These are phyloP conservation scores for Byasa hedistus DNA, from an alignment of 2,888 invertebrate species.

Conservation along the genomic window DNA sequence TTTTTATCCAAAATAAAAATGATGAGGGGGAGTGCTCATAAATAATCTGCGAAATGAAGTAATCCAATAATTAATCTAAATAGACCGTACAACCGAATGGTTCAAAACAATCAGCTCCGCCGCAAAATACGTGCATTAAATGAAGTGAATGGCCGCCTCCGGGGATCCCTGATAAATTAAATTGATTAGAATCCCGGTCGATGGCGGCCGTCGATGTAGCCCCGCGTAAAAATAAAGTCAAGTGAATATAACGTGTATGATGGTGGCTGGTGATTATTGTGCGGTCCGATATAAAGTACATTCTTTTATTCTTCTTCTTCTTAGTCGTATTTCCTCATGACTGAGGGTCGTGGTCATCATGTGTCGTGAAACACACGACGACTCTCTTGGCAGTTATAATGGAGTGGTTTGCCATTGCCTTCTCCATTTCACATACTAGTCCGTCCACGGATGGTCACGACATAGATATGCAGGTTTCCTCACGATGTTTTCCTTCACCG, in stretches of 20 bases:
- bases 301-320: constrained; percentile 38
- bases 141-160: constrained; percentile 79
- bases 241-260: constrained; percentile 69
- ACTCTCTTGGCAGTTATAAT: too few species aligned
- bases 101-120: constrained; percentile 79
- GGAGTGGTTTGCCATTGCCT: too few species aligned
- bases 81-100: constrained; percentile 79
- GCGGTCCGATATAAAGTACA: constrained; percentile 24
- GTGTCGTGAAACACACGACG: too few species aligned
- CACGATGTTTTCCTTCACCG: too few species aligned
- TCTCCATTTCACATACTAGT: too few species aligned
- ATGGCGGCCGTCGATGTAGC: constrained; percentile 70
- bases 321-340: too few species aligned
- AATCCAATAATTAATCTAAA: constrained; percentile 81
- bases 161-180: constrained; percentile 80
- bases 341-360: too few species aligned
- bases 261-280: constrained; percentile 49
- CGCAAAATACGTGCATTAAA: constrained; percentile 81
- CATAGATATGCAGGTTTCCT: too few species aligned
- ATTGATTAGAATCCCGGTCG: constrained; percentile 80
- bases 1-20: not conserved
- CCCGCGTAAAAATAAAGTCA: constrained; percentile 72
- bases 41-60: constrained; percentile 75
- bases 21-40: not conserved
- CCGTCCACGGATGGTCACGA: too few species aligned